Conservation (phyloP, 2,797 vertebrate genomes). For the Propithecus perrieri region DNA sequence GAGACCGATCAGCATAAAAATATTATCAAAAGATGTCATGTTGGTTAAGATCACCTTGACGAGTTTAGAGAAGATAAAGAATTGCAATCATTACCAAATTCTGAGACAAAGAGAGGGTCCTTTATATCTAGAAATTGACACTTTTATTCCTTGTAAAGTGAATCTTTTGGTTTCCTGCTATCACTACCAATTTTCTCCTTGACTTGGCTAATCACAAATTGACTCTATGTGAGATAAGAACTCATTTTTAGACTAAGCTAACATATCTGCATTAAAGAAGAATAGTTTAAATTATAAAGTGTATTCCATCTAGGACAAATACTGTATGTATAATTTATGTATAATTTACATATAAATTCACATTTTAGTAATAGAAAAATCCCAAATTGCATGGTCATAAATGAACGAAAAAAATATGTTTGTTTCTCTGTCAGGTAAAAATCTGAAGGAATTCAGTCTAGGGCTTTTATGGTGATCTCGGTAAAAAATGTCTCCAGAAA, state of each 20-base stretch:
- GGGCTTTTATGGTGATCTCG: neutral
- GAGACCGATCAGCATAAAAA: neutral
- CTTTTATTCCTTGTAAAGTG: neutral
- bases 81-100: neutral
- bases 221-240: neutral
- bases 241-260: neutral
- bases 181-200: neutral
- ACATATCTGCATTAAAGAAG: neutral
- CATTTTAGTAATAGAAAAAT: neutral
- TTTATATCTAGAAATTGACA: neutral
- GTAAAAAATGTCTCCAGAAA: neutral
- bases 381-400: neutral
- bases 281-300: neutral
- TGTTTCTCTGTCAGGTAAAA: neutral
- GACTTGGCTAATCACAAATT: neutral
- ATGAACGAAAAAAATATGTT: neutral
- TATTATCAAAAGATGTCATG: neutral
- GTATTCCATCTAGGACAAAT: neutral
- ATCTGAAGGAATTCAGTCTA: neutral
- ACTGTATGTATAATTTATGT: neutral
- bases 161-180: neutral
- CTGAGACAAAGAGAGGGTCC: neutral
- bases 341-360: neutral
- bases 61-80: neutral
- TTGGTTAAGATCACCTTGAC: neutral